A percentile compares a stretch with the other conserved stretches of the same genome.
Evolutionary conservation across 2,113 vertebrate species (phyloP).

Genomic region (Motacilla tschutschensis): DNA sequence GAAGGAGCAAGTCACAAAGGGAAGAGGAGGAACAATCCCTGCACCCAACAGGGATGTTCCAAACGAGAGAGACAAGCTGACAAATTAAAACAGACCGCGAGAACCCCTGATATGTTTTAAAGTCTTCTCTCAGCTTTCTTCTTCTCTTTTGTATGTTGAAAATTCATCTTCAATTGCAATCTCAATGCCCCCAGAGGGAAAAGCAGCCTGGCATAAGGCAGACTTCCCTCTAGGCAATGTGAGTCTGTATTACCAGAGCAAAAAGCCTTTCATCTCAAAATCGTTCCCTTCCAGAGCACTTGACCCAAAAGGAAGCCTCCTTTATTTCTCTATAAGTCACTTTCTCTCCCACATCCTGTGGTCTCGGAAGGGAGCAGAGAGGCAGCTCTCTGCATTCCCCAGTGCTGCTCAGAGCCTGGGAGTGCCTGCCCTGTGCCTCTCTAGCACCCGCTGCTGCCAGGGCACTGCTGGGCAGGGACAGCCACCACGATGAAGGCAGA

Average conservation of each 20-base stretch:
- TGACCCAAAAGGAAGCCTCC: constrained; percentile 42
- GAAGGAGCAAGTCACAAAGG: neutral
- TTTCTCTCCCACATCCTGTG: neutral
- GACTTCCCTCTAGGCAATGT: constrained; percentile 26
- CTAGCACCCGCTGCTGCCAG: neutral
- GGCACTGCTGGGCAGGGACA: neutral
- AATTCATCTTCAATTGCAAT: constrained; percentile 47
- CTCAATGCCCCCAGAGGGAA: neutral
- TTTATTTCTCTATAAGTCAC: constrained; percentile 22
- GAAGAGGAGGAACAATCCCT: neutral
- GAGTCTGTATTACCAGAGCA: neutral
- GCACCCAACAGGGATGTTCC: neutral
- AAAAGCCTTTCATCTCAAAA: constrained; percentile 49
- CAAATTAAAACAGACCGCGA: neutral
- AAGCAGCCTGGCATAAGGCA: constrained; percentile 19
- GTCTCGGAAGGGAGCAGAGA: neutral
- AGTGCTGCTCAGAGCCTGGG: neutral
- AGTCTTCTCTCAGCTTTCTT: constrained; percentile 26
- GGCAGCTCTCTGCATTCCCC: neutral
- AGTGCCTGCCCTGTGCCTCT: neutral
- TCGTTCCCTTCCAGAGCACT: constrained; percentile 7
- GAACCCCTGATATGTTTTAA: constrained; percentile 8
- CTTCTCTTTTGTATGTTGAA: constrained; percentile 35
- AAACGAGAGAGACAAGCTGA: neutral
- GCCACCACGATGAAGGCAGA: neutral